Evolutionary conservation across 2,888 invertebrate genomes (phyloP).

Genomic region (Lasioglossum pauxillum): DNA sequence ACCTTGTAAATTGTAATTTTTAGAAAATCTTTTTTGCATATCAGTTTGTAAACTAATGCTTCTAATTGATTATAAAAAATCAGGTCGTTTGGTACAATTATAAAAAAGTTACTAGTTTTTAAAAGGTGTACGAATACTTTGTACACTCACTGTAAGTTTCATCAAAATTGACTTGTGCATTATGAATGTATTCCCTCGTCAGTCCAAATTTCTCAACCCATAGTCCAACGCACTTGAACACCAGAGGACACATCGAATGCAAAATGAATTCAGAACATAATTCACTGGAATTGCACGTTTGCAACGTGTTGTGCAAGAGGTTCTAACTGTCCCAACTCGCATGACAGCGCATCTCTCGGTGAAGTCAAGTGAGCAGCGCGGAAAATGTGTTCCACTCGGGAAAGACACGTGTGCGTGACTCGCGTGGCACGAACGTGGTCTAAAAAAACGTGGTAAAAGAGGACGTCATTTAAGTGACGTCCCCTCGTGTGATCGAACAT

Average conservation of each 20-base stretch:
- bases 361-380: background rate
- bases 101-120: too few relatives aligned
- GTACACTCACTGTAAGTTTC: too few relatives aligned
- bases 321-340: background rate
- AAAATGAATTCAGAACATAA: background rate
- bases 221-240: background rate
- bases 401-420: constrained; percentile 50
- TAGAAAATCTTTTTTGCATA: too few relatives aligned
- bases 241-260: background rate
- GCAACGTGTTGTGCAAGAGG: background rate
- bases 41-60: too few relatives aligned
- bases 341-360: background rate
- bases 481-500: constrained; percentile 58
- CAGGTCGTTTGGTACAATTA: too few relatives aligned
- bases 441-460: too few relatives aligned
- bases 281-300: background rate
- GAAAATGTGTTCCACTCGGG: constrained; percentile 4
- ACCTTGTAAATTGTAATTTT: too few relatives aligned
- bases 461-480: constrained; percentile 62
- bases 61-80: too few relatives aligned
- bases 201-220: background rate
- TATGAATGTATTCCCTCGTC: background rate
- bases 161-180: background rate
- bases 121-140: too few relatives aligned
- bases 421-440: constrained; percentile 49